Base-by-base conservation (phyloP, 2,797 vertebrate species). In the Chrysolophus pictus region DNA sequence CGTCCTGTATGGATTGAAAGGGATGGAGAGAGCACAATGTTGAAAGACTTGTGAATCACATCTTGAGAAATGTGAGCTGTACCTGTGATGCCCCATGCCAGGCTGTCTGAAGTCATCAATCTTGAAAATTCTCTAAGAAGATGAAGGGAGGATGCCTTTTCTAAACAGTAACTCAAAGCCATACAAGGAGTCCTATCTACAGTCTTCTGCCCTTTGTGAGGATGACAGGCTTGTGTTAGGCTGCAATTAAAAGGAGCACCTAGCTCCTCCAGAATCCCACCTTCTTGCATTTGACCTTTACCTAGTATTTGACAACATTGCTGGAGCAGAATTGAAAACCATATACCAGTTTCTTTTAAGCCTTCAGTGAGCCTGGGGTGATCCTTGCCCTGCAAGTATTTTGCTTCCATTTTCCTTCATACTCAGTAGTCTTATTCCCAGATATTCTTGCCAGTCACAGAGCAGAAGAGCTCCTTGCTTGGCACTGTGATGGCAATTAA, bases 341-440 rank as follows among this genome's bases (percentile, higher is more conserved):
- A 31, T 11, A 11, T 2, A 44, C 6, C 37, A 15, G 58, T 81
- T 88, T 68, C 69, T 87, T 94, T 63, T 62, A 91, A 67, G 46
- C 29, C 31, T 28, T 18, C 37, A 78, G 41, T 29, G 69, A 85
- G 41, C 41, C 44, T 75, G 39, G 35, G 21, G n/a, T 90, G 42
- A 83, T 81, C 47, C 46, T 90, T 93, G 11, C 31, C n/a, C 21
- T 78, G 37, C 55, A 87, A 75, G 17, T 89, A 14, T 33, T 84
- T 89, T 89, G 26, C 53, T 91, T 88, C n/a, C 55, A 39, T 75
- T 92, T 93, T 91, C 41, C 42, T 90, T 21, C 29, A 14, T 82
- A 37, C 24, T 85, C 39, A 7, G 44, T 23, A 62, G 15, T 64
- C 24, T 65, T 62, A 72, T 33, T 91, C 42, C 60, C 77, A 59